Percentiles rank a stretch among this genome's conserved stretches.
Evolutionary conservation across 1,140 invertebrate genomes (phyloP).

Genomic region (Cheumatopsyche charites): DNA sequence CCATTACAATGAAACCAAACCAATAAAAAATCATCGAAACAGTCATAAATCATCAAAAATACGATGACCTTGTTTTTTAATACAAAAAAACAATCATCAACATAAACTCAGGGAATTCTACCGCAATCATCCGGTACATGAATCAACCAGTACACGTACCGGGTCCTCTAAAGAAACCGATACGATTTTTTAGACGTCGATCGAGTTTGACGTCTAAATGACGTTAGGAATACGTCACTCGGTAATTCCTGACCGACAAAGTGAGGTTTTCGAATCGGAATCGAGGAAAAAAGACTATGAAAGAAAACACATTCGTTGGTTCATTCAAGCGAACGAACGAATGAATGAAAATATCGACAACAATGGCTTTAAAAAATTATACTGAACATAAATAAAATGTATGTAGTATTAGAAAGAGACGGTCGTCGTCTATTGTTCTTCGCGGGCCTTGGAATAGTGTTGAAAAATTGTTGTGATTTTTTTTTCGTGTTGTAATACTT

Average conservation of each 20-base stretch:
- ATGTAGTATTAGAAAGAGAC: conserved; percentile 1
- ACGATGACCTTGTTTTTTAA: too few relatives aligned
- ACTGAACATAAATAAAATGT: neutral
- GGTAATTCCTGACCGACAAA: conserved; percentile 1
- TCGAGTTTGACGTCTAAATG: neutral
- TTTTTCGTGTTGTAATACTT: neutral
- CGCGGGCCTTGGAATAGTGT: neutral
- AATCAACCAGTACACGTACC: neutral
- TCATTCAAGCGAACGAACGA: conserved; percentile 3
- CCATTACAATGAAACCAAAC: too few relatives aligned
- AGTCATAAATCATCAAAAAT: too few relatives aligned
- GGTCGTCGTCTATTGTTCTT: conserved; percentile 3
- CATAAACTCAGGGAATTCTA: neutral
- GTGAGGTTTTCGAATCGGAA: neutral
- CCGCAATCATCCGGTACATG: conserved; percentile 6
- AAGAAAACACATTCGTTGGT: too few relatives aligned
- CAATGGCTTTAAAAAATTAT: conserved; percentile 11
- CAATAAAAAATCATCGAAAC: too few relatives aligned
- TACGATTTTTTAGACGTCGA: neutral
- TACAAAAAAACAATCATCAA: too few relatives aligned
- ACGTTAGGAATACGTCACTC: neutral
- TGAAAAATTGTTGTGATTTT: neutral
- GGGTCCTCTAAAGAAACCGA: neutral
- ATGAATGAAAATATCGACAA: conserved; percentile 27
- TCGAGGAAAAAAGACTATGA: neutral